phyloP scores from a whole-genome alignment of 1,140 invertebrate species.

The Megathymus violae region DNA sequence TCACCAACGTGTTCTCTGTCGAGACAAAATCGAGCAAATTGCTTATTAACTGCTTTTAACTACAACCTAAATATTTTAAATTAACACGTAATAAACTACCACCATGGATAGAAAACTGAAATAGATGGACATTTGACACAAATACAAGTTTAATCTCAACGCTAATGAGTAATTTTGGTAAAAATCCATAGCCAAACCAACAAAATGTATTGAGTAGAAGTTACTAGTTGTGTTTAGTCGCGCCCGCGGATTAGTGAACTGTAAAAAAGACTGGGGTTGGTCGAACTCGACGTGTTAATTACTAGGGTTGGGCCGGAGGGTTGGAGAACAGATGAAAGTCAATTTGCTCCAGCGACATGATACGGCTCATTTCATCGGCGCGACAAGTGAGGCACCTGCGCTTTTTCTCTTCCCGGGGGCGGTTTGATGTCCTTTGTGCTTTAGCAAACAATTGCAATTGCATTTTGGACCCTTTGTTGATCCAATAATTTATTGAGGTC shows the following conservation, averaged over 20 bases:
- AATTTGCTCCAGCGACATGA: constrained; percentile 84
- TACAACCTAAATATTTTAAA: too few species aligned
- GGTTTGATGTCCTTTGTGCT: constrained; percentile 57
- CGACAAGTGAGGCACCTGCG: constrained; percentile 82
- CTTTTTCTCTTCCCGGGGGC: constrained; percentile 61
- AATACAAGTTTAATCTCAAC: too few species aligned
- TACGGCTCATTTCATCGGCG: constrained; percentile 82
- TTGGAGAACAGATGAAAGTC: constrained; percentile 79
- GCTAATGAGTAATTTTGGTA: too few species aligned
- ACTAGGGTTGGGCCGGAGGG: constrained; percentile 77
- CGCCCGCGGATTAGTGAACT: constrained; percentile 80
- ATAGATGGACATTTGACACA: too few species aligned
- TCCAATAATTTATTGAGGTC: constrained; percentile 38
- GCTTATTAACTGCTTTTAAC: too few species aligned
- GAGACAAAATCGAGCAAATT: too few species aligned
- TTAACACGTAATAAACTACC: too few species aligned
- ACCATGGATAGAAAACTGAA: too few species aligned
- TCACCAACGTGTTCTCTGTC: too few species aligned
- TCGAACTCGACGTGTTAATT: constrained; percentile 82
- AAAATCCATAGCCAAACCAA: constrained; percentile 38
- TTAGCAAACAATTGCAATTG: constrained; percentile 62
- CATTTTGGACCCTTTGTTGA: constrained; percentile 34
- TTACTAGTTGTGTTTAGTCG: constrained; percentile 64
- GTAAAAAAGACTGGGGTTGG: constrained; percentile 76
- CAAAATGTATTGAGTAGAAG: constrained; percentile 59